Evolutionary conservation across 2,797 vertebrate genomes (phyloP).

Genomic region (Serranus cabrilla): DNA sequence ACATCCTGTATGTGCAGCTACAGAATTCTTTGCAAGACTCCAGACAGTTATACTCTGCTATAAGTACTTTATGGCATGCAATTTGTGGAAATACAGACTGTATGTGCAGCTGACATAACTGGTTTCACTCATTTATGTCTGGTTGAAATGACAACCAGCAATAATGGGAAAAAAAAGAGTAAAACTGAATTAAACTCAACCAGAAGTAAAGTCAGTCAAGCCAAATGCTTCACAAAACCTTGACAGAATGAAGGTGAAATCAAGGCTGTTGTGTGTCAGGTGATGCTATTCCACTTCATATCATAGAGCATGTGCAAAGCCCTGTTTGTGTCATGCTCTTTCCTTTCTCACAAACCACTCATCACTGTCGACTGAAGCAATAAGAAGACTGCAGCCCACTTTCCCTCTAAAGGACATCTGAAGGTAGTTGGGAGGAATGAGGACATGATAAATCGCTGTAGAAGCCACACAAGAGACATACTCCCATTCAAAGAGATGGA

Average conservation of each 20-base stretch:
- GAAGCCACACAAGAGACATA: slow-evolving; percentile 42
- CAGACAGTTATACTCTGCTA: no score
- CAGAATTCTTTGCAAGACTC: no score
- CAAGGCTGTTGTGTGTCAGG: slow-evolving; percentile 27
- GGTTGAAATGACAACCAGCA: slow-evolving; percentile 8
- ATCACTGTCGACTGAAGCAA: slow-evolving; percentile 53
- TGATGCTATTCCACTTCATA: slow-evolving; percentile 40
- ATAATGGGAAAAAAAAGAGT: neutral
- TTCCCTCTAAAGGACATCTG: slow-evolving; percentile 49
- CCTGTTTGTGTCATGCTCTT: slow-evolving; percentile 31
- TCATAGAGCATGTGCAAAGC: slow-evolving; percentile 42
- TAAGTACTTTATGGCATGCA: neutral
- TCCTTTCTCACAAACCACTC: slow-evolving; percentile 42
- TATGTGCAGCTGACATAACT: neutral
- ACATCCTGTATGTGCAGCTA: no score
- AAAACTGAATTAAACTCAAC: neutral
- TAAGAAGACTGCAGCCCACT: slow-evolving; percentile 45
- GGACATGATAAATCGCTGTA: slow-evolving; percentile 45
- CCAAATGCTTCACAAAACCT: slow-evolving; percentile 4
- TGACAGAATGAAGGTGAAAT: slow-evolving; percentile 51
- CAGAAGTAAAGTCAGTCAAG: slow-evolving; percentile 18
- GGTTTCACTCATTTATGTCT: neutral
- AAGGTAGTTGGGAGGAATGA: slow-evolving; percentile 52
- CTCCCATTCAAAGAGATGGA: slow-evolving; percentile 48
- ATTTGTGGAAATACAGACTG: neutral